Evolutionary conservation across 2,888 invertebrate genomes (phyloP).

Genomic region (Cyclophora albipunctata): DNA sequence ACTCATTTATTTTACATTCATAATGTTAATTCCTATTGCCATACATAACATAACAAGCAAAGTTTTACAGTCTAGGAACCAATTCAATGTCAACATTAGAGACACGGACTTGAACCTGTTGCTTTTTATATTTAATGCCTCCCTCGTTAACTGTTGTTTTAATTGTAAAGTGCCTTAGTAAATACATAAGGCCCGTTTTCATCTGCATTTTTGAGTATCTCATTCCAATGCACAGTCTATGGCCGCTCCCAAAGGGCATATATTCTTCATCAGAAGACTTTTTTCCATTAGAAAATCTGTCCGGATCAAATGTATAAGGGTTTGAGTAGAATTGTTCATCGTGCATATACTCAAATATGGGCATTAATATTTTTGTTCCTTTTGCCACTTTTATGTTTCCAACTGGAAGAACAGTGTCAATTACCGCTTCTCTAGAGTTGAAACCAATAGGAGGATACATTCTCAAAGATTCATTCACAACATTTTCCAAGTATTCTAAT

Average conservation of each 20-base stretch:
- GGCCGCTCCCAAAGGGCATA: slow-evolving; percentile 62
- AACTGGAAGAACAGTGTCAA: slow-evolving; percentile 39
- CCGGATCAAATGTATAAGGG: slow-evolving; percentile 58
- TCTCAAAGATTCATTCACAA: slow-evolving; percentile 37
- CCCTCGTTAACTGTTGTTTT: slow-evolving; percentile 25
- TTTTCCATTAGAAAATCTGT: slow-evolving; percentile 39
- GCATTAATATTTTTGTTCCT: slow-evolving; percentile 37
- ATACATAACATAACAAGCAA: too few relatives aligned
- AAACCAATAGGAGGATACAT: slow-evolving; percentile 43
- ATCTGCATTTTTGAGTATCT: slow-evolving; percentile 41
- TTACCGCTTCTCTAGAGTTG: slow-evolving; percentile 31
- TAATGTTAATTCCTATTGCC: too few relatives aligned
- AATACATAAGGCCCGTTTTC: slow-evolving; percentile 31
- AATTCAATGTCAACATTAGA: slow-evolving; percentile 36
- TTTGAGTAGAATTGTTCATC: slow-evolving; percentile 56
- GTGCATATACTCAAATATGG: slow-evolving; percentile 48
- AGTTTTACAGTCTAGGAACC: slow-evolving; percentile 15
- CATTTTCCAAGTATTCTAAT: slow-evolving; percentile 15
- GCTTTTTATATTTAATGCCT: slow-evolving; percentile 30
- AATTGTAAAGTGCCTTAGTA: slow-evolving; percentile 31
- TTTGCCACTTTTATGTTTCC: slow-evolving; percentile 45
- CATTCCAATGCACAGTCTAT: slow-evolving; percentile 55
- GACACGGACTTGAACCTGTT: slow-evolving; percentile 32
- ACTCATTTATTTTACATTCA: too few relatives aligned
- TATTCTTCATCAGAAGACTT: slow-evolving; percentile 36